Percentiles rank a stretch among this genome's conserved stretches.
Conservation (phyloP, 2,888 invertebrate genomes). For the Alentia gelatinosa region DNA sequence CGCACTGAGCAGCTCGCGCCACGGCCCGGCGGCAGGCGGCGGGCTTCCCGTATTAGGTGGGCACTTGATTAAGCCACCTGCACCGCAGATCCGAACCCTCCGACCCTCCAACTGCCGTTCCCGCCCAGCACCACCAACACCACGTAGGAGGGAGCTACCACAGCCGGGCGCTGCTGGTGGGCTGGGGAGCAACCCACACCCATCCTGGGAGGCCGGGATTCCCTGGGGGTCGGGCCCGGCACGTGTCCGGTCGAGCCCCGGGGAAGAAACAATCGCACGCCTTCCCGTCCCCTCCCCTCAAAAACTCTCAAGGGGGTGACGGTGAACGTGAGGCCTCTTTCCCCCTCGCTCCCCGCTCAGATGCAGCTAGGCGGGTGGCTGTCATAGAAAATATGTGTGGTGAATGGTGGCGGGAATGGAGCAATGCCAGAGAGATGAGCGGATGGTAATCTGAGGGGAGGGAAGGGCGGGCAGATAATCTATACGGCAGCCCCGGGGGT, state of each 20-base stretch:
- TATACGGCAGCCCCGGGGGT: not conserved
- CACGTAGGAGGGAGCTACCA: no score
- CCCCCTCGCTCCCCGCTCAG: not conserved
- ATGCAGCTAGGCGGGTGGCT: no score
- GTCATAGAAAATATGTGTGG: not conserved
- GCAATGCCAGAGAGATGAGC: no score
- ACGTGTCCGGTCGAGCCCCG: not conserved
- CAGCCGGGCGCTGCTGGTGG: no score
- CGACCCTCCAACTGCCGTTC: no score
- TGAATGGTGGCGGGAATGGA: not conserved
- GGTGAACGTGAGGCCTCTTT: not conserved
- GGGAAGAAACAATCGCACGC: not conserved
- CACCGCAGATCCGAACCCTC: no score
- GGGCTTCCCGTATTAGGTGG: no score
- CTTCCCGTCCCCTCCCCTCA: no score
- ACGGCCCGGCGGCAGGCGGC: not conserved
- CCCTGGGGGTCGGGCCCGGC: not conserved
- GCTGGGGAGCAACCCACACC: not conserved
- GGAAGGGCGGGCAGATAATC: not conserved
- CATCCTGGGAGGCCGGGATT: not conserved
- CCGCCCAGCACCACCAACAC: no score
- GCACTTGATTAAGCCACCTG: constrained; percentile 1
- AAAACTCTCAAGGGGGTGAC: no score
- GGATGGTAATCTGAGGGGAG: not conserved
- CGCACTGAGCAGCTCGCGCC: no score